phyloP scores from a whole-genome alignment of 2,797 vertebrate genomes.

The Lacerta bilineata region DNA sequence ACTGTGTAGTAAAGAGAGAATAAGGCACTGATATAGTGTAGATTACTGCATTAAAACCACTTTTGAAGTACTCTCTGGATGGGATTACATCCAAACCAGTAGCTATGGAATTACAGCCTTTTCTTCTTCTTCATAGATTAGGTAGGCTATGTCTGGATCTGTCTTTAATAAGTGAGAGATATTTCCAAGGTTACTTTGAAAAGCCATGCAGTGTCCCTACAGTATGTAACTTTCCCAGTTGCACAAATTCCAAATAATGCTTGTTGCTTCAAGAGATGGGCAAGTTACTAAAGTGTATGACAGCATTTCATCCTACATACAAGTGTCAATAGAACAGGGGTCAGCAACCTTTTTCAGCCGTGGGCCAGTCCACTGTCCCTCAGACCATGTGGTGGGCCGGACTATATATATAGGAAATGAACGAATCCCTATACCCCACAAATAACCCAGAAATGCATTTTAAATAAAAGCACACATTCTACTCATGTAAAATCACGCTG shows the following conservation, averaged over 20 bases:
- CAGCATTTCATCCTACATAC: background rate
- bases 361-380: no score
- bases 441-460: no score
- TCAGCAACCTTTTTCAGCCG: no score
- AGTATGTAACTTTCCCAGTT: background rate
- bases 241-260: background rate
- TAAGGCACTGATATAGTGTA: background rate
- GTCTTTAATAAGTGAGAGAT: background rate
- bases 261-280: background rate
- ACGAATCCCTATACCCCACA: no score
- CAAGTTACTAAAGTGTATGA: conserved; percentile 7
- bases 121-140: background rate
- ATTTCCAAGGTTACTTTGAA: background rate
- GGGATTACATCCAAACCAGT: background rate
- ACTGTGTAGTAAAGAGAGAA: background rate
- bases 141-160: background rate
- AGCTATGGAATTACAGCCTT: background rate
- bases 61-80: background rate
- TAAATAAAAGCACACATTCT: no score
- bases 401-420: no score
- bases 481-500: no score
- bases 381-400: no score
- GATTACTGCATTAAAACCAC: background rate
- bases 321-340: no score
- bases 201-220: fast-evolving